Evolutionary conservation across 2,797 vertebrate species (phyloP).

Genomic region (Hydrocynus forskahlii): DNA sequence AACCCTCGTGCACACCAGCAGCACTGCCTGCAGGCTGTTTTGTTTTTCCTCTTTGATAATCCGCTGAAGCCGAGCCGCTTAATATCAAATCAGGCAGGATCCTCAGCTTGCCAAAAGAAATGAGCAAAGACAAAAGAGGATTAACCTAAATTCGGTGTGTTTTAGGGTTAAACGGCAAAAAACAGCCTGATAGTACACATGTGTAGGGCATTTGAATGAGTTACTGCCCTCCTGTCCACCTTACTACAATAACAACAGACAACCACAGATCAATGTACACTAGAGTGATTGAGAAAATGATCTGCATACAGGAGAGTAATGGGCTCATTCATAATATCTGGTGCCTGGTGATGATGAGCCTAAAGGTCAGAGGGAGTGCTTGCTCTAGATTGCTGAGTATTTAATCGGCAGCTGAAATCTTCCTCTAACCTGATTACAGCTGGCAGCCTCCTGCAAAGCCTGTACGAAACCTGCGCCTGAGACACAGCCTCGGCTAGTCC

Average conservation of each 20-base stretch:
- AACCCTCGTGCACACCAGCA: neutral
- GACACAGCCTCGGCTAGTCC: constrained; percentile 26
- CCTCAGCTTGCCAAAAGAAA: constrained; percentile 15
- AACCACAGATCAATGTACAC: constrained; percentile 25
- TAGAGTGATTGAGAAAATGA: constrained; percentile 12
- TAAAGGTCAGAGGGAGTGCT: constrained; percentile 25
- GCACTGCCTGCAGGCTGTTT: constrained; percentile 14
- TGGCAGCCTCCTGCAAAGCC: constrained; percentile 63
- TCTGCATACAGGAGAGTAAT: neutral
- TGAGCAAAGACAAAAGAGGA: constrained; percentile 9
- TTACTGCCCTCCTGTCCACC: neutral
- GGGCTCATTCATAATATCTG: constrained; percentile 43
- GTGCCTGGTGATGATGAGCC: constrained; percentile 30
- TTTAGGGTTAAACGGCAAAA: neutral
- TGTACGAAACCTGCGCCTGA: constrained; percentile 39
- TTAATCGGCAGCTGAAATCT: constrained; percentile 67
- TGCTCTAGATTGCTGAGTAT: constrained; percentile 39
- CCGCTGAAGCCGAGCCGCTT: constrained; percentile 24
- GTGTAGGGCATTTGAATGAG: neutral
- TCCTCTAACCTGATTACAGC: constrained; percentile 74
- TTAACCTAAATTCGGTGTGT: constrained; percentile 7
- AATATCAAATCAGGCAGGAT: constrained; percentile 24
- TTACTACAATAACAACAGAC: constrained; percentile 1
- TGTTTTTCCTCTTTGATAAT: constrained; percentile 36
- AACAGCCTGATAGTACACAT: neutral